Conservation (phyloP, 2,888 invertebrate species). For the Athalia rosae region DNA sequence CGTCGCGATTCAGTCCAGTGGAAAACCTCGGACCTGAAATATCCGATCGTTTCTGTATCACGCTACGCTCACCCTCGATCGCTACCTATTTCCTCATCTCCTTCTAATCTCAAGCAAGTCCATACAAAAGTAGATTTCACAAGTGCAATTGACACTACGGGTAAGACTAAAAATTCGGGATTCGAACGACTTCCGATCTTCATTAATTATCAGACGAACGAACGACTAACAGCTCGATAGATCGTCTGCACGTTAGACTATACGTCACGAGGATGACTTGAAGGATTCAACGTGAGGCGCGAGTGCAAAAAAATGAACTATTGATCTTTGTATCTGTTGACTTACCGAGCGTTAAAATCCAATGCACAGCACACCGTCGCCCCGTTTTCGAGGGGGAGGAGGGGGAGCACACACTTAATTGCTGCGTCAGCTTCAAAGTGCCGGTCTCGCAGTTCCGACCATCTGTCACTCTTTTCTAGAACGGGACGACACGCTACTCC, state of each 20-base stretch:
- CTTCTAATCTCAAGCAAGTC: too few relatives aligned
- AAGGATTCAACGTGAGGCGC: too few relatives aligned
- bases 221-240: not conserved
- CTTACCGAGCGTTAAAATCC: constrained; percentile 40
- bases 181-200: not conserved
- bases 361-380: constrained; percentile 33
- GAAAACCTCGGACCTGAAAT: constrained; percentile 11
- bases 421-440: constrained; percentile 35
- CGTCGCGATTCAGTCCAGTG: constrained; percentile 47
- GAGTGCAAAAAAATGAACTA: not conserved
- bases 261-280: too few relatives aligned
- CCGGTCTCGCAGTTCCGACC: constrained; percentile 26
- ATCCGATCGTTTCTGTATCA: not conserved
- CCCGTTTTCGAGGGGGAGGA: constrained; percentile 11
- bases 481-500: constrained; percentile 26
- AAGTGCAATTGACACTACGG: too few relatives aligned
- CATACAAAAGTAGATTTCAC: too few relatives aligned
- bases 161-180: too few relatives aligned
- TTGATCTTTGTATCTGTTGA: not conserved
- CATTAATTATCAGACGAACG: not conserved
- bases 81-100: too few relatives aligned
- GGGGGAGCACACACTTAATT: constrained; percentile 10
- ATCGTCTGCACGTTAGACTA: too few relatives aligned
- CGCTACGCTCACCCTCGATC: too few relatives aligned
- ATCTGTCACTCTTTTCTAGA: constrained; percentile 38